Percentiles rank a stretch among this genome's conserved stretches.
These are phyloP conservation scores for Falco berigora DNA, from an alignment of 2,797 vertebrate genomes.

Conservation along the genomic window DNA sequence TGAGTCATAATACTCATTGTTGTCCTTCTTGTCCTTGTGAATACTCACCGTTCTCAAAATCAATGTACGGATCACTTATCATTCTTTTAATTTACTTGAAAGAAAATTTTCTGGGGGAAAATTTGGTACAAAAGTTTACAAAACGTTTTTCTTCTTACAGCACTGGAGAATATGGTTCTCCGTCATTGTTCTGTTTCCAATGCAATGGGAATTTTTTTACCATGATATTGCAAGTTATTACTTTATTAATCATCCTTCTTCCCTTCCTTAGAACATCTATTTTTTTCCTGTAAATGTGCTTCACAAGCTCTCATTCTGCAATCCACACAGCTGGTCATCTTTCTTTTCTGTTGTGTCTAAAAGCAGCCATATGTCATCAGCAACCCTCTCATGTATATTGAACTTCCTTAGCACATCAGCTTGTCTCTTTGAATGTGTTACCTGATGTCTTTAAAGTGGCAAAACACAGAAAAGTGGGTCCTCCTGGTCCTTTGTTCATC, in stretches of 20 bases:
- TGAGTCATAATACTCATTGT: not conserved
- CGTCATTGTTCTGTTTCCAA: not conserved
- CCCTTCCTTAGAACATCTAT: not conserved
- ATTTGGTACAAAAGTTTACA: not conserved
- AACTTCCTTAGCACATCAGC: slow-evolving; percentile 60
- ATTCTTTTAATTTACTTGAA: not conserved
- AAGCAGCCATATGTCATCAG: slow-evolving; percentile 57
- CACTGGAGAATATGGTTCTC: not conserved
- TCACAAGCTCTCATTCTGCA: slow-evolving; percentile 30
- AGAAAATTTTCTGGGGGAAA: not conserved
- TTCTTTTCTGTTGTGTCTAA: slow-evolving; percentile 48
- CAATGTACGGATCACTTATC: not conserved
- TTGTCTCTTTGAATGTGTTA: slow-evolving; percentile 53
- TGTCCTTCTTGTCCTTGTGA: not conserved
- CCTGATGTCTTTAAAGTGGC: slow-evolving; percentile 33
- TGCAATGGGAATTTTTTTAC: not conserved
- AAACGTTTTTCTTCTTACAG: not conserved
- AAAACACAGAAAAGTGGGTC: slow-evolving; percentile 12
- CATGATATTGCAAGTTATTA: not conserved
- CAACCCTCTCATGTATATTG: slow-evolving; percentile 45
- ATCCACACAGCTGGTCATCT: slow-evolving; percentile 57
- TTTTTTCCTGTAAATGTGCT: slow-evolving; percentile 22
- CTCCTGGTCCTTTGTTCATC: not conserved
- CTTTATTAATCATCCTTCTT: slow-evolving; percentile 50
- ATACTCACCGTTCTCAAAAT: not conserved